Evolutionary conservation across 2,888 invertebrate genomes (phyloP), one percentile per base, ranked within the genome.

Genomic region (Hofmannophila pseudospretella): DNA sequence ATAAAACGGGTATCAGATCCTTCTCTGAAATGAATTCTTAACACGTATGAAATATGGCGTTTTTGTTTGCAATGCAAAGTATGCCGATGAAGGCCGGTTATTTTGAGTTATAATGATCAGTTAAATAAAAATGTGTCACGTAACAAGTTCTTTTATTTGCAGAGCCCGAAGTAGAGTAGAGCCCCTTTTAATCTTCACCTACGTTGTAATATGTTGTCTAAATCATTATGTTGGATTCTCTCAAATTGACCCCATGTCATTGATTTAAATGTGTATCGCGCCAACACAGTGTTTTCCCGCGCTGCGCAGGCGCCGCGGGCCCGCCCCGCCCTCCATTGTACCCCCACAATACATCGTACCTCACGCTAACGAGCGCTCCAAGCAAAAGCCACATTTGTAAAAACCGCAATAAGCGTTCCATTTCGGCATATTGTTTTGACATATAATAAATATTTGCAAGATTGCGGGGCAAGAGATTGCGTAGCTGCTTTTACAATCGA

Each of bases 381-480:
- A 82, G 82, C 85, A 54, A 68, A 71, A 79, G 80, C 60, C 82
- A 68, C 85, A 85, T 86, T 86, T 86, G 85, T 86, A 85, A 84
- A 84, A 85, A 81, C 73, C 66, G 74, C 78, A 84, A 84, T 80
- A 81, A 79, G 81, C 78, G 73, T 73, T 74, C 70, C 79, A 76
- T 85, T 85, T 85, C 78, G 86, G 84, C 82, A 84, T 86, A 86
- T 86, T 84, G 84, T 85, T 85, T 86, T 85, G 86, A 85, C 86
- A 84, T 85, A 85, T 78, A 85, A 86, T 86, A 86, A 86, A 86
- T 86, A 85, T 85, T 85, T 85, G 82, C 63, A 61, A 76, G 82
- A 85, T 84, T 79, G 71, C 70, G 61, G 66, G 54, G 59, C 67
- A 48, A 16, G 61, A 80, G 81, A 84, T 81, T 76, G 76, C 63